phyloP scores from a whole-genome alignment of 2,113 vertebrate species.

The Sminthopsis crassicaudata region DNA sequence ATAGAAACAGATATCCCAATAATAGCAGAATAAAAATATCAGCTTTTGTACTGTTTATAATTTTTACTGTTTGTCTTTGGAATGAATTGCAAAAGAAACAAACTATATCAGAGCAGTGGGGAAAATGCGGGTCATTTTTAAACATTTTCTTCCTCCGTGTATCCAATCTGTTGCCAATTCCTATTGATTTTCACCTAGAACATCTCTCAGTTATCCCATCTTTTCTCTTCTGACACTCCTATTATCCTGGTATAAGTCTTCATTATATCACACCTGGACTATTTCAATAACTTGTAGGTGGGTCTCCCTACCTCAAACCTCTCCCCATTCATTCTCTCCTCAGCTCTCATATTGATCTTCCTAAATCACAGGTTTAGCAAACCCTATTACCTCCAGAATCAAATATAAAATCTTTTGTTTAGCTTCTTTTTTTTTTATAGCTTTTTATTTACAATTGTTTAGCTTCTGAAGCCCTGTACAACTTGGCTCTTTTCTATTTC shows the following conservation, averaged over 20 bases:
- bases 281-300: background rate
- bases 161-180: background rate
- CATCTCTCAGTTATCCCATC: background rate
- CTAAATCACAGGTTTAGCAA: background rate
- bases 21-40: conserved; percentile 4
- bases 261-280: background rate
- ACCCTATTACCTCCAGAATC: background rate
- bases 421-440: no score
- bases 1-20: conserved; percentile 13
- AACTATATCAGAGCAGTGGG: background rate
- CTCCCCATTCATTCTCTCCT: background rate
- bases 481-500: background rate
- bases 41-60: conserved; percentile 23
- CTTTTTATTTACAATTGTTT: no score
- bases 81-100: conserved; percentile 36
- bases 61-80: conserved; percentile 31
- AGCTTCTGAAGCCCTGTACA: background rate
- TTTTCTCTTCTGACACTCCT: background rate
- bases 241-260: background rate
- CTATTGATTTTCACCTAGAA: background rate
- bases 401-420: background rate
- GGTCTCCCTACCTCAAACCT: background rate
- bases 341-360: background rate
- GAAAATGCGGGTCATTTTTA: background rate
- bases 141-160: background rate